Evolutionary conservation across 2,113 vertebrate genomes (phyloP).

Genomic region (Microcebus griseorufus): DNA sequence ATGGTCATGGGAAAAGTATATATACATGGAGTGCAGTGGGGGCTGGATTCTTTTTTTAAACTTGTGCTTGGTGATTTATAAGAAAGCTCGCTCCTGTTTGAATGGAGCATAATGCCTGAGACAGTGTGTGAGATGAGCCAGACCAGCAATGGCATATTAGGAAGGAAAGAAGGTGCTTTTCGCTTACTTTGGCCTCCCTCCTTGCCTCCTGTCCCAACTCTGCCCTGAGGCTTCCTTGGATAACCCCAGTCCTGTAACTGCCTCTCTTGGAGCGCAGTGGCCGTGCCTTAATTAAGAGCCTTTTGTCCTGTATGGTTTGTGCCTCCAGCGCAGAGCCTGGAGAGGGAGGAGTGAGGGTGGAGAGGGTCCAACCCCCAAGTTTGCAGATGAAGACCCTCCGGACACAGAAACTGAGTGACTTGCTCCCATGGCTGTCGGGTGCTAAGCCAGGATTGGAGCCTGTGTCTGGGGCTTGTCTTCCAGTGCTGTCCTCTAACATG

Average conservation of each 20-base stretch:
- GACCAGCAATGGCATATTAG: neutral
- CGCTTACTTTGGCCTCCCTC: neutral
- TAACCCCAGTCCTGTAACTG: neutral
- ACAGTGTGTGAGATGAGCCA: neutral
- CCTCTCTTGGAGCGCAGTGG: neutral
- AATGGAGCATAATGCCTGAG: neutral
- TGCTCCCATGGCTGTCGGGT: neutral
- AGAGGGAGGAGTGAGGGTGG: neutral
- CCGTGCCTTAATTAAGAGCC: neutral
- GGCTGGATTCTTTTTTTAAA: conserved; percentile 12
- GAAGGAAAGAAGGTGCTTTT: no score
- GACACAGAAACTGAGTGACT: neutral
- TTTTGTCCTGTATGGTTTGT: neutral
- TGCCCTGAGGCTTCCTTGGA: neutral
- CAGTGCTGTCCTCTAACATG: neutral
- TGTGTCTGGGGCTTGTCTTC: neutral
- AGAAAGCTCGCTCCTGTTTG: neutral
- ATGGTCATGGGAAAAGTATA: neutral
- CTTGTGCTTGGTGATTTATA: neutral
- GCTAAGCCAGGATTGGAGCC: neutral
- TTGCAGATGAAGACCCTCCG: neutral
- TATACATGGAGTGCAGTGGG: neutral
- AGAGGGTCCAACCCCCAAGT: neutral
- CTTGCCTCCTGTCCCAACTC: no score
- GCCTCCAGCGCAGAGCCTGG: neutral